phyloP scores from a whole-genome alignment of 2,113 vertebrate species.

The Saguinus midas region DNA sequence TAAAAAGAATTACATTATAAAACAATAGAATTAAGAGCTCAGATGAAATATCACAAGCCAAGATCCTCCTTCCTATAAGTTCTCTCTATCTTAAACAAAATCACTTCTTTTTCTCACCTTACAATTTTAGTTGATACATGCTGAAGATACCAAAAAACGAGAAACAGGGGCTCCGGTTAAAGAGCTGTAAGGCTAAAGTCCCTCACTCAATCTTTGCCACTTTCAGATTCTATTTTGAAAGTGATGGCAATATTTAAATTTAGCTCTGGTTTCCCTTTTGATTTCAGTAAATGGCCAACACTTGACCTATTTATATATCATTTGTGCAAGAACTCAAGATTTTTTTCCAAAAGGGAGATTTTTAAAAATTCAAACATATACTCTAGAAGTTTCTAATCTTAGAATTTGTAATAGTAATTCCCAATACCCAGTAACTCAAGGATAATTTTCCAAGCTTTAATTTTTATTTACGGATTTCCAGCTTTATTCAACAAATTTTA shows the following conservation, averaged over 20 bases:
- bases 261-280: neutral
- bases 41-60: neutral
- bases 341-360: neutral
- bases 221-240: conserved; percentile 24
- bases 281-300: neutral
- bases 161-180: neutral
- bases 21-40: neutral
- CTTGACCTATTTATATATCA: neutral
- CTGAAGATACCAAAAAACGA: neutral
- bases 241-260: neutral
- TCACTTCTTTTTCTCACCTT: neutral
- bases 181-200: neutral
- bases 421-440: neutral
- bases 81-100: neutral
- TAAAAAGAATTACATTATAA: conserved; percentile 17
- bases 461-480: conserved; percentile 25
- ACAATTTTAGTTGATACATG: neutral
- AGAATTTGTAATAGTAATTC: neutral
- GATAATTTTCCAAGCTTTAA: conserved; percentile 6
- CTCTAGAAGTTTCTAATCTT: conserved; percentile 14
- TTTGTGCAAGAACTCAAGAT: neutral
- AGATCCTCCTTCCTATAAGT: neutral
- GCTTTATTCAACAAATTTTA: conserved; percentile 20
- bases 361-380: neutral
- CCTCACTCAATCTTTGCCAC: neutral